Evolutionary conservation across 2,113 vertebrate species (phyloP).

Genomic region (Tinamus guttatus): DNA sequence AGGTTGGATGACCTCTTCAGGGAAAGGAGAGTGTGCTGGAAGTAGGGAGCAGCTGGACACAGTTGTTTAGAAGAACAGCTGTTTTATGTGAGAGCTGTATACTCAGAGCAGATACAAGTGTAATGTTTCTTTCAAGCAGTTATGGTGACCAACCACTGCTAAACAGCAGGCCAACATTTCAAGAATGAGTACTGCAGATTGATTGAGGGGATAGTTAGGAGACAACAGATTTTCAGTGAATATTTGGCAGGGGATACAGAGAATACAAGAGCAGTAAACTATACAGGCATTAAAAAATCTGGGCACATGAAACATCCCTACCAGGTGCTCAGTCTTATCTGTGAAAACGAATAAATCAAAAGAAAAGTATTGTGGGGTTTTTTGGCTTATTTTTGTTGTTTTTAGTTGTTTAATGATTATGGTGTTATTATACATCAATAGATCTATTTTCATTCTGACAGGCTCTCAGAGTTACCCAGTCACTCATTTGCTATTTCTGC

Average conservation of each 20-base stretch:
- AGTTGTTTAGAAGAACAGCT: background rate
- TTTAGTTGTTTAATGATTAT: background rate
- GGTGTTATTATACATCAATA: slow-evolving; percentile 19
- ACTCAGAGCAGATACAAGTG: background rate
- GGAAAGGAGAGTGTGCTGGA: background rate
- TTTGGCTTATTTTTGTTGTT: background rate
- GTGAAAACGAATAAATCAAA: slow-evolving; percentile 20
- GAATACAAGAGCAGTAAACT: background rate
- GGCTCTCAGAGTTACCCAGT: background rate
- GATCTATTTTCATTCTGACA: slow-evolving; percentile 3
- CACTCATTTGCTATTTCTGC: background rate
- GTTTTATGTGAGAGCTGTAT: background rate
- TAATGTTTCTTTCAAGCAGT: background rate
- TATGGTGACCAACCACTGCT: background rate
- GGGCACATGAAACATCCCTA: background rate
- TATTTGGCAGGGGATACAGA: slow-evolving; percentile 16
- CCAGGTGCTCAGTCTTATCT: slow-evolving; percentile 36
- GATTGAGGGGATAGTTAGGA: background rate
- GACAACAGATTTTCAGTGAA: background rate
- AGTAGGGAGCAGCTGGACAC: background rate
- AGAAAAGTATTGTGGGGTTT: background rate
- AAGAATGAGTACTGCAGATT: background rate
- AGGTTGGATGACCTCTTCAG: background rate
- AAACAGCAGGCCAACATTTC: background rate
- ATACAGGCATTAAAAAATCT: background rate